phyloP scores from a whole-genome alignment of 2,888 invertebrate genomes.

The Oscheius sp. region DNA sequence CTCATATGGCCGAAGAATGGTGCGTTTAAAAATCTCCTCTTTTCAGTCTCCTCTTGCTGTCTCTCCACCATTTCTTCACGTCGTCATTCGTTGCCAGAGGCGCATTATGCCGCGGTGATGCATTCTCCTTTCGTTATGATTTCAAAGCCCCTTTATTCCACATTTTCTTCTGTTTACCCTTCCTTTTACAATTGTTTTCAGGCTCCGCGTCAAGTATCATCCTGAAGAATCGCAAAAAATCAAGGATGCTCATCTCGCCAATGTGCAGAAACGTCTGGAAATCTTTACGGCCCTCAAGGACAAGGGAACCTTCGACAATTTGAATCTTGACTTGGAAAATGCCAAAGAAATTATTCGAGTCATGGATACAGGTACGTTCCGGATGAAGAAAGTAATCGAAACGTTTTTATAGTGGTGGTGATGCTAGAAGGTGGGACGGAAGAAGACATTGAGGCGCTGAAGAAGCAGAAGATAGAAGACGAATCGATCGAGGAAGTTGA shows the following conservation, averaged over 20 bases:
- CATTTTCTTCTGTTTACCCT: neutral
- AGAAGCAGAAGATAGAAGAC: slow-evolving; percentile 65
- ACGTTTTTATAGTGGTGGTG: slow-evolving; percentile 83
- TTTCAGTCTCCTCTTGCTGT: neutral
- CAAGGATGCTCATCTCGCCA: slow-evolving; percentile 85
- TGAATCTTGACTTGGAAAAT: slow-evolving; percentile 87
- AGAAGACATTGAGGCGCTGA: slow-evolving; percentile 89
- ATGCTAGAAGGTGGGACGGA: slow-evolving; percentile 86
- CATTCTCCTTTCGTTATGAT: neutral
- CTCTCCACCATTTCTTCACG: neutral
- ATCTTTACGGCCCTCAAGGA: slow-evolving; percentile 86
- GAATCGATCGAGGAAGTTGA: slow-evolving; percentile 74
- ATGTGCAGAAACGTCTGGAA: slow-evolving; percentile 83
- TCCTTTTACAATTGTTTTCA: slow-evolving; percentile 74
- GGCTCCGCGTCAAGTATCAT: slow-evolving; percentile 99
- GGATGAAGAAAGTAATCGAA: neutral
- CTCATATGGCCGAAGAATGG: slow-evolving; percentile 99
- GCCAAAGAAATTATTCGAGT: slow-evolving; percentile 83
- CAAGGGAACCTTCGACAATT: slow-evolving; percentile 82
- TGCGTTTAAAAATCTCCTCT: slow-evolving; percentile 73
- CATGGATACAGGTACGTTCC: slow-evolving; percentile 82
- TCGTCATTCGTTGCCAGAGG: slow-evolving; percentile 20
- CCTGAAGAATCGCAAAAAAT: slow-evolving; percentile 93
- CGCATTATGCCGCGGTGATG: slow-evolving; percentile 29
- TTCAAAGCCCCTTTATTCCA: neutral